phyloP scores from a whole-genome alignment of 2,113 vertebrate genomes.

The Gopherus flavomarginatus region DNA sequence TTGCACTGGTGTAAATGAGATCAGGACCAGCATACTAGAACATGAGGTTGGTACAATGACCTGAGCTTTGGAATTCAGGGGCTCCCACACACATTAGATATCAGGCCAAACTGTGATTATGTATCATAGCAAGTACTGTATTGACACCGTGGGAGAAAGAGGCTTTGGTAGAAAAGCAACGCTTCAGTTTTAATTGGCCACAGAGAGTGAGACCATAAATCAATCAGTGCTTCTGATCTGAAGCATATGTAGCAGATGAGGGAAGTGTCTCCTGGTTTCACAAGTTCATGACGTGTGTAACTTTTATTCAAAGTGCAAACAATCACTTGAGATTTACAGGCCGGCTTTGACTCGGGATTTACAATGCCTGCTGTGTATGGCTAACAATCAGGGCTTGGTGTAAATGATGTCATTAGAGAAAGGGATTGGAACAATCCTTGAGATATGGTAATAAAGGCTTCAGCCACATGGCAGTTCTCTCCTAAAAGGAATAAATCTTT shows the following conservation, averaged over 20 bases:
- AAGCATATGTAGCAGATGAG: background rate
- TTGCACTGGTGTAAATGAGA: background rate
- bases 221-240: background rate
- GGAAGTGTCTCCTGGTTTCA: background rate
- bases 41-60: background rate
- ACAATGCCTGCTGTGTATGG: background rate
- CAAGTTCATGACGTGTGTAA: background rate
- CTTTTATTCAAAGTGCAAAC: background rate
- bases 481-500: background rate
- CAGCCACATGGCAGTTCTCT: background rate
- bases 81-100: background rate
- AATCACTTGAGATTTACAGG: background rate
- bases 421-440: background rate
- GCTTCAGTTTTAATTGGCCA: background rate
- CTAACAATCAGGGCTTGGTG: background rate
- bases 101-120: background rate
- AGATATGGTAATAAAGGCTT: background rate
- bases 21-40: background rate
- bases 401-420: background rate
- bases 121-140: background rate
- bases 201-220: background rate
- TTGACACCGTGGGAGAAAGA: fast-evolving
- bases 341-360: background rate
- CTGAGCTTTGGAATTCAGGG: background rate
- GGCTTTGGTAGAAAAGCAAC: background rate